Evolutionary conservation across 2,113 vertebrate genomes (phyloP).

Genomic region (Pipa parva): DNA sequence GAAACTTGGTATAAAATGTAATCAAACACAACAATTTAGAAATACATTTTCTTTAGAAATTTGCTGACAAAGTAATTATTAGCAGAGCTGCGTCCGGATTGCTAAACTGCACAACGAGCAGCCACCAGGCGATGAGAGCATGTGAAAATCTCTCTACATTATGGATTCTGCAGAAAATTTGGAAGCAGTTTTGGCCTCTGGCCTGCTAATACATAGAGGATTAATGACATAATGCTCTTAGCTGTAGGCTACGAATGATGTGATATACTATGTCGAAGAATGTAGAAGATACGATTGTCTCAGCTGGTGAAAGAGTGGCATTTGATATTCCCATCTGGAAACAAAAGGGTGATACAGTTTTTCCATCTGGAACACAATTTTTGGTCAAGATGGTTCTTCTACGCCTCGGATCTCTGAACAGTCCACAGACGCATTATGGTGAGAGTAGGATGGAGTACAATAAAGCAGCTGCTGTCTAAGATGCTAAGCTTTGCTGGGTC

Average conservation of each 20-base stretch:
- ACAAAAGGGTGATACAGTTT: slow-evolving; percentile 48
- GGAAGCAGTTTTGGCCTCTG: neutral
- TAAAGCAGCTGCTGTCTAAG: slow-evolving; percentile 70
- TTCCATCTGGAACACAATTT: slow-evolving; percentile 59
- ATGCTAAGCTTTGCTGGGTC: slow-evolving; percentile 66
- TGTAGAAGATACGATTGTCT: slow-evolving; percentile 47
- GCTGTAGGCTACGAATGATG: slow-evolving; percentile 35
- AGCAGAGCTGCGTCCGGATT: neutral
- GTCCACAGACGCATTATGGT: slow-evolving; percentile 48
- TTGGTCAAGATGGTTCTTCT: slow-evolving; percentile 43
- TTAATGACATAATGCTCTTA: slow-evolving; percentile 10
- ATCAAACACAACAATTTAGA: no score
- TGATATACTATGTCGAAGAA: slow-evolving; percentile 46
- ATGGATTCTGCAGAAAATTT: neutral
- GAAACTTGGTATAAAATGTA: no score
- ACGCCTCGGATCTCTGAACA: slow-evolving; percentile 43
- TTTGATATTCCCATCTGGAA: slow-evolving; percentile 59
- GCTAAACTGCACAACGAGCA: neutral
- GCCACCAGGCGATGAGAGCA: neutral
- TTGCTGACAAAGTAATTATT: neutral
- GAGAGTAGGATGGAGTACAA: slow-evolving; percentile 42
- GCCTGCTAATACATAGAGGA: slow-evolving; percentile 6
- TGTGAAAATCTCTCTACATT: neutral
- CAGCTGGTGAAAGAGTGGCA: slow-evolving; percentile 60
- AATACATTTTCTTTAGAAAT: neutral